Percentiles rank a stretch among this genome's conserved stretches.
Evolutionary conservation across 2,797 vertebrate species (phyloP).

Genomic region (Thalassophryne amazonica): DNA sequence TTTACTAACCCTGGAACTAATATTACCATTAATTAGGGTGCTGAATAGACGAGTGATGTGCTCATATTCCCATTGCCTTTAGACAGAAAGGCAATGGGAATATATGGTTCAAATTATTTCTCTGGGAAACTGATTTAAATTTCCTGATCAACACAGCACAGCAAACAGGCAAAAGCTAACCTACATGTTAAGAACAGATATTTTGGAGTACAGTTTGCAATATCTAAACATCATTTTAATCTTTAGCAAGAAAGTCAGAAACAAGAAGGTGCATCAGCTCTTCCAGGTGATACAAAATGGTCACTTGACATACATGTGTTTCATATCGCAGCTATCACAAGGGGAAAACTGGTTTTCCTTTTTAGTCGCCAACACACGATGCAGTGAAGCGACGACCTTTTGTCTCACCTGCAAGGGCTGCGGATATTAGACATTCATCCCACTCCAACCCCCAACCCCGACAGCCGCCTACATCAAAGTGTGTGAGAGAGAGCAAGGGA

Average conservation of each 20-base stretch:
- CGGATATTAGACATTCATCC: constrained; percentile 8
- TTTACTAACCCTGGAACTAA: not conserved
- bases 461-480: constrained; percentile 17
- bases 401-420: constrained; percentile 61
- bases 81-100: constrained; percentile 13
- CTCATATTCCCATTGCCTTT: constrained; percentile 16
- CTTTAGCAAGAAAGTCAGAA: constrained; percentile 26
- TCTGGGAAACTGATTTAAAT: constrained; percentile 78
- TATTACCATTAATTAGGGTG: not conserved
- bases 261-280: constrained; percentile 18
- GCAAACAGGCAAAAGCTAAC: constrained; percentile 60
- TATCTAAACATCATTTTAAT: constrained; percentile 30
- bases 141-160: constrained; percentile 68
- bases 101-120: constrained; percentile 25
- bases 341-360: no score
- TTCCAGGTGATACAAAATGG: constrained; percentile 50
- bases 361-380: not conserved
- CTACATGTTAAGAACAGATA: constrained; percentile 43
- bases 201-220: constrained; percentile 5
- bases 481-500: constrained; percentile 46
- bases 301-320: not conserved
- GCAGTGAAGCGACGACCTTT: constrained; percentile 11
- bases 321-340: not conserved
- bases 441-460: not conserved
- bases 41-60: constrained; percentile 3